These are phyloP conservation scores for Apamea sordens DNA, from an alignment of 2,888 invertebrate species.

Conservation along the genomic window DNA sequence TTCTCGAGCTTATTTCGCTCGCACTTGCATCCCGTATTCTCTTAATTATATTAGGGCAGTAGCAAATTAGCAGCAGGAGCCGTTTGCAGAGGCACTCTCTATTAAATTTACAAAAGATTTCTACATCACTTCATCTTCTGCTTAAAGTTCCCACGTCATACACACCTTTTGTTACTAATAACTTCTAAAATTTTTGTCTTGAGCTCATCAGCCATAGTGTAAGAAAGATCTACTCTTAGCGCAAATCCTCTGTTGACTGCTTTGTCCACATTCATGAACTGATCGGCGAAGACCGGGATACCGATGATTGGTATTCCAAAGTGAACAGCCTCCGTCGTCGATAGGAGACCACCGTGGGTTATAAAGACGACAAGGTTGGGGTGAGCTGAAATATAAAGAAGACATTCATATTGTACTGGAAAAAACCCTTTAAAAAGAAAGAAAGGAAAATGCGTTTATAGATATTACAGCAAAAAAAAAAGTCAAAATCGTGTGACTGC, in stretches of 20 bases:
- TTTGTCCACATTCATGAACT: slow-evolving; percentile 72
- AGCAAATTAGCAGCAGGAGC: neutral
- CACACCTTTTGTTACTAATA: slow-evolving; percentile 67
- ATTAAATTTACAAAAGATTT: neutral
- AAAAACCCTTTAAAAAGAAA: neutral
- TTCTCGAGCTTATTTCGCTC: neutral
- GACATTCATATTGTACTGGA: neutral
- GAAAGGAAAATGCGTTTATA: neutral
- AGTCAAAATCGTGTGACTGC: neutral
- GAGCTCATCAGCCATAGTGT: slow-evolving; percentile 66
- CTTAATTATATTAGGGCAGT: neutral
- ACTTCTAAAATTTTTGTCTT: slow-evolving; percentile 68
- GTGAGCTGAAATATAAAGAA: slow-evolving; percentile 68
- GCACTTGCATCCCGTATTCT: neutral
- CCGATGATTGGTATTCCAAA: slow-evolving; percentile 76
- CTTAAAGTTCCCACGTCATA: neutral
- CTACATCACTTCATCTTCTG: neutral
- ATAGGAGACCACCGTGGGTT: slow-evolving; percentile 77
- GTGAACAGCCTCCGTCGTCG: slow-evolving; percentile 75
- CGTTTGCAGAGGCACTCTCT: neutral
- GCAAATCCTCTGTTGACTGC: slow-evolving; percentile 73
- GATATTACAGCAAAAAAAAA: neutral
- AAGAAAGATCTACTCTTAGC: slow-evolving; percentile 68
- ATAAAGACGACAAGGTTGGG: slow-evolving; percentile 74
- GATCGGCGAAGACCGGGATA: slow-evolving; percentile 76